Percentiles rank a stretch among this genome's conserved stretches.
phyloP scores from a whole-genome alignment of 2,113 vertebrate species.

The Turnix velox region DNA sequence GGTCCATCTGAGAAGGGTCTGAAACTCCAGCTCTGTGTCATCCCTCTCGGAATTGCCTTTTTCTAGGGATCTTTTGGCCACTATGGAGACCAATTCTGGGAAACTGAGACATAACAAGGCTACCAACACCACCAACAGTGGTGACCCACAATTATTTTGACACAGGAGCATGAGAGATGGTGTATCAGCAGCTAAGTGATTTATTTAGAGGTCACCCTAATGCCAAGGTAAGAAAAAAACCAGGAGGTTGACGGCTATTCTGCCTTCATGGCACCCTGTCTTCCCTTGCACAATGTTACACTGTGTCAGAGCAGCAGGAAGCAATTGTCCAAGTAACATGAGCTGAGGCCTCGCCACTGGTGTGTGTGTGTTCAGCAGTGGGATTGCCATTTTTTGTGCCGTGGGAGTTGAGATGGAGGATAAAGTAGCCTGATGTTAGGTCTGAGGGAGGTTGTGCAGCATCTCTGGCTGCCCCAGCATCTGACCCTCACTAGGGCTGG shows the following conservation, averaged over 20 bases:
- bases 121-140: background rate
- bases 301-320: background rate
- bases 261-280: background rate
- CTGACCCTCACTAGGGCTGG: background rate
- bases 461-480: background rate
- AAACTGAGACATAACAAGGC: background rate
- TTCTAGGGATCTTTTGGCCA: accelerated
- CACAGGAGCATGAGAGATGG: background rate
- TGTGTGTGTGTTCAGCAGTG: background rate
- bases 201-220: background rate
- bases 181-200: accelerated
- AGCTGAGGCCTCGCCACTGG: background rate
- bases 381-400: background rate
- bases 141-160: accelerated
- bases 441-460: background rate
- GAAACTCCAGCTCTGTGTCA: background rate
- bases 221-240: background rate
- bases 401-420: background rate
- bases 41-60: background rate
- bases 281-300: accelerated
- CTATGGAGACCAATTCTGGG: background rate
- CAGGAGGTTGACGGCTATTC: background rate
- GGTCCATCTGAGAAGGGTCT: background rate
- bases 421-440: background rate
- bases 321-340: background rate